These are phyloP conservation scores for Lampropteryx suffumata DNA, from an alignment of 2,888 invertebrate genomes.

Conservation along the genomic window DNA sequence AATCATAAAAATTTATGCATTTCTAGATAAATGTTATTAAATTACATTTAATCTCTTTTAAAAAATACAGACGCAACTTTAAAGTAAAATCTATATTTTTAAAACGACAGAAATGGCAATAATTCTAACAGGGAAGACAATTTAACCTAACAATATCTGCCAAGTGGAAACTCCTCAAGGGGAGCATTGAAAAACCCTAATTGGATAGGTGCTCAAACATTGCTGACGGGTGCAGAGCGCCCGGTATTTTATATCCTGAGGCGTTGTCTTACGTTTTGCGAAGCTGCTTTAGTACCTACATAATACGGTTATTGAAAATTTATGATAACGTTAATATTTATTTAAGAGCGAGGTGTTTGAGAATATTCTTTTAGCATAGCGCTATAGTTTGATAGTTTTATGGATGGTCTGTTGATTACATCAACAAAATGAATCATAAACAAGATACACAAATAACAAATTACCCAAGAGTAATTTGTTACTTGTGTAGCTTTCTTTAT, in stretches of 20 bases:
- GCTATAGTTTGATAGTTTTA: too few species aligned
- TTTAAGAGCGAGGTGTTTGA: not conserved
- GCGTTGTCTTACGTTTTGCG: conserved; percentile 15
- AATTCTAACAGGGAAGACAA: conserved; percentile 16
- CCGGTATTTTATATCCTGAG: conserved; percentile 20
- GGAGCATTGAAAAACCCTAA: conserved; percentile 31
- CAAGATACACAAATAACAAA: too few species aligned
- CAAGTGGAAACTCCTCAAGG: conserved; percentile 19
- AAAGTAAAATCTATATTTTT: not conserved
- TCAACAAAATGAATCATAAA: too few species aligned
- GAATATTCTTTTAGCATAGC: not conserved
- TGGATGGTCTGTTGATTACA: too few species aligned
- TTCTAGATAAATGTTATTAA: too few species aligned
- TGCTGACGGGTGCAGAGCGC: conserved; percentile 19
- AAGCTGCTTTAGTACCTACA: conserved; percentile 2
- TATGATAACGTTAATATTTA: conserved; percentile 1
- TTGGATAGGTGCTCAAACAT: conserved; percentile 35
- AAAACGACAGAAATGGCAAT: not conserved
- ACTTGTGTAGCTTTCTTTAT: too few species aligned
- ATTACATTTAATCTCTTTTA: not conserved
- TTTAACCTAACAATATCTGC: conserved; percentile 24
- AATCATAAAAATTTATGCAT: too few species aligned
- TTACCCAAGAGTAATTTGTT: too few species aligned
- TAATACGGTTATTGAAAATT: conserved; percentile 8
- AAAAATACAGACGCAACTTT: not conserved